phyloP scores from a whole-genome alignment of 2,113 vertebrate species.

The Eira barbara region DNA sequence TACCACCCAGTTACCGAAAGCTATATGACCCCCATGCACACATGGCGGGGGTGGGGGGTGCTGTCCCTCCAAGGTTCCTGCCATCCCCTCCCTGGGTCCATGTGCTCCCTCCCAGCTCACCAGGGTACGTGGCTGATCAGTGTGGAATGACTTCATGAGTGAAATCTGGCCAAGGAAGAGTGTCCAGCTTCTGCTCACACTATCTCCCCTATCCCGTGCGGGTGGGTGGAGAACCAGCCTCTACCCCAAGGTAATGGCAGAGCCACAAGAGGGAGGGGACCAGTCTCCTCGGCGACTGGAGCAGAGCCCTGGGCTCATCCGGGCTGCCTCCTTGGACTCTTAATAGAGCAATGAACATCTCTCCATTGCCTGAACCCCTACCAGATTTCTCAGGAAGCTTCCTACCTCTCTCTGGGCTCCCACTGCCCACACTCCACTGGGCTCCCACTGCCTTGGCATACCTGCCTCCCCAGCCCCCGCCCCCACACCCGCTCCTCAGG shows the following conservation, averaged over 20 bases:
- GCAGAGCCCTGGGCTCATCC: background rate
- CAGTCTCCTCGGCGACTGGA: background rate
- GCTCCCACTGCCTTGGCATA: background rate
- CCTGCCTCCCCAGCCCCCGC: background rate
- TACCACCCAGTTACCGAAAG: background rate
- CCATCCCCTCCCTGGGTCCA: background rate
- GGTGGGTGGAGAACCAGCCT: background rate
- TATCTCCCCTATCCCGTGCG: background rate
- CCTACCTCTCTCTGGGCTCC: background rate
- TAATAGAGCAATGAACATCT: background rate
- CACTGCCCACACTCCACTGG: background rate
- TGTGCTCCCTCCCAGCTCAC: background rate
- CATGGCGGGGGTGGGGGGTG: too few relatives aligned
- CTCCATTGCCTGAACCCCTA: background rate
- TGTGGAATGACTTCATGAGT: background rate
- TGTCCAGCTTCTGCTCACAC: background rate
- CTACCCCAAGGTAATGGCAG: background rate
- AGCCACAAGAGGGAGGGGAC: too few relatives aligned
- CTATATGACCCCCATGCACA: too few relatives aligned
- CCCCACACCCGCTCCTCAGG: background rate
- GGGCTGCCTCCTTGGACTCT: background rate
- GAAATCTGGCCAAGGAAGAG: background rate
- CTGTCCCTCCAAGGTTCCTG: background rate
- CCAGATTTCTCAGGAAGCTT: background rate
- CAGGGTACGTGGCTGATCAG: background rate